A percentile compares a stretch with the other conserved stretches of the same genome.
phyloP scores from a whole-genome alignment of 2,113 vertebrate species.

The Rissa tridactyla region DNA sequence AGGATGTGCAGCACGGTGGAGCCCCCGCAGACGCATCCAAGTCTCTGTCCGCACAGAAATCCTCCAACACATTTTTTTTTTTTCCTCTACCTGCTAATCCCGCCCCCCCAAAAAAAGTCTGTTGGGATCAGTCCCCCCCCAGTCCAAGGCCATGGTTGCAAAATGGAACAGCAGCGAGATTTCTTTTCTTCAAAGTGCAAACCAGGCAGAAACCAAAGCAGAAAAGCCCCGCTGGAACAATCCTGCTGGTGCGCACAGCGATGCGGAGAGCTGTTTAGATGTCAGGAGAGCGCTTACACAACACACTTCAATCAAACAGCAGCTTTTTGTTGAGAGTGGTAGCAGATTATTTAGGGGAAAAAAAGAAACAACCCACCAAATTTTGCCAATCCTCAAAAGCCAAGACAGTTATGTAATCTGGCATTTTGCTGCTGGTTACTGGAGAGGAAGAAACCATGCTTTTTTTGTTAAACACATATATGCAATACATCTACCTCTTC shows the following conservation, averaged over 20 bases:
- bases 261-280: neutral
- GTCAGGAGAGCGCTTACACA: neutral
- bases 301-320: neutral
- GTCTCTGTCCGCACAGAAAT: neutral
- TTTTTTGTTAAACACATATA: neutral
- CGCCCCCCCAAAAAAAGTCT: neutral
- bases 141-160: neutral
- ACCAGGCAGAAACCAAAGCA: neutral
- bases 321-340: neutral
- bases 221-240: neutral
- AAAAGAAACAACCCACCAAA: neutral
- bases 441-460: constrained; percentile 22
- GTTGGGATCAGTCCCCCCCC: neutral
- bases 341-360: neutral
- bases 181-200: neutral
- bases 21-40: accelerated
- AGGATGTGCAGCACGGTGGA: accelerated
- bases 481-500: constrained; percentile 62
- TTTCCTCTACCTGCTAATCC: neutral
- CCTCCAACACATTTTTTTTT: neutral
- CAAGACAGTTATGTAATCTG: neutral
- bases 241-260: neutral
- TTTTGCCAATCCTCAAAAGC: neutral
- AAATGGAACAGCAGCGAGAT: neutral
- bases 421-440: constrained; percentile 5